phyloP scores from a whole-genome alignment of 2,797 vertebrate genomes.

The Borostomias antarcticus region DNA sequence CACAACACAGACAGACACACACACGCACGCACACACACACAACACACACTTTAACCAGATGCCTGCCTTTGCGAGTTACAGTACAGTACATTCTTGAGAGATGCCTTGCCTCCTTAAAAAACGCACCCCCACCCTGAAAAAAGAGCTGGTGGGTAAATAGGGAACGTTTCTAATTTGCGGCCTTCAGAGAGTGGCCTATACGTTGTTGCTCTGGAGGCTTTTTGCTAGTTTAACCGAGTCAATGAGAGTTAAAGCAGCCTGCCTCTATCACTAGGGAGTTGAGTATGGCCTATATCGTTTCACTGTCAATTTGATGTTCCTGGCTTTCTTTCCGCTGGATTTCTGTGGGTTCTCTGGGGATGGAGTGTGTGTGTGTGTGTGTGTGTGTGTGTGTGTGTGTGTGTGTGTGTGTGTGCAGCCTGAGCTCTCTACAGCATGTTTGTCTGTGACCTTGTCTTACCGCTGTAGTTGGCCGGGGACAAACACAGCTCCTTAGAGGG shows the following conservation, averaged over 20 bases:
- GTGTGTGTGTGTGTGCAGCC: too few relatives aligned
- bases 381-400: not conserved
- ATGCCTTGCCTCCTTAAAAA: slow-evolving; percentile 14
- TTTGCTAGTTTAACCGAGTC: slow-evolving; percentile 40
- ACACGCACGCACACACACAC: not conserved
- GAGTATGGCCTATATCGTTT: too few relatives aligned
- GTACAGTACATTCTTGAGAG: slow-evolving; percentile 15
- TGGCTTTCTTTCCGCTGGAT: not conserved
- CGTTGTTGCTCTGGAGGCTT: slow-evolving; percentile 23
- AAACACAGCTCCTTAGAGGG: not conserved
- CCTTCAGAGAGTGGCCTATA: slow-evolving; percentile 8
- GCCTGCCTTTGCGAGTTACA: not conserved
- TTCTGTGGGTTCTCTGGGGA: not conserved
- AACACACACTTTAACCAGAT: slow-evolving; percentile 16
- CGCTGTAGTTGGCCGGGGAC: not conserved
- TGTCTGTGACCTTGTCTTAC: not conserved
- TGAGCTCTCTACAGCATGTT: slow-evolving; percentile 1
- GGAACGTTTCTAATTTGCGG: slow-evolving; percentile 18
- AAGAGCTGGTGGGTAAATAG: slow-evolving; percentile 29
- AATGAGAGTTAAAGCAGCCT: slow-evolving; percentile 34
- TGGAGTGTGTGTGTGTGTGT: not conserved
- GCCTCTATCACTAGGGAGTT: not conserved
- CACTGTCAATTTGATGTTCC: too few relatives aligned
- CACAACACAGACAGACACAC: not conserved
- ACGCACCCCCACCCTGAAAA: slow-evolving; percentile 18